Evolutionary conservation across 2,797 vertebrate species (phyloP), one percentile per base, ranked within the genome.

Genomic region (Myiotriccus ornatus): DNA sequence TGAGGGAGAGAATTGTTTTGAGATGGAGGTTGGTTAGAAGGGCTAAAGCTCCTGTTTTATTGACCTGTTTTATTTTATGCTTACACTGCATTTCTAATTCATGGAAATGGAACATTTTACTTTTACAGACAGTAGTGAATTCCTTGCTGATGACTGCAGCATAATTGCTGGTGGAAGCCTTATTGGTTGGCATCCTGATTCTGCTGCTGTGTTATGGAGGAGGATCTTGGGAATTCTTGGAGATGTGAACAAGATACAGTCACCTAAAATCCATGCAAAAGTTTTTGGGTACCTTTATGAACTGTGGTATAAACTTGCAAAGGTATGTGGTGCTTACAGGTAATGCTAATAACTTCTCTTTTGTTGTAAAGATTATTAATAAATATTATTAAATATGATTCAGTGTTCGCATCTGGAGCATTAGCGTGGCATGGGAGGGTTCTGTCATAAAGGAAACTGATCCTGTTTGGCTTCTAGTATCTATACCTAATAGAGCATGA

Each of bases 151-250:
- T 37, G 99, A 99, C 95, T 98, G 99, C 96, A 99, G 99, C 96
- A 99, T 99, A 93, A 99, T 99, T 83, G 99, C 99, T 52, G 99
- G 99, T 57, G 99, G 99, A 74, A 99, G 98, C 90, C 98, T 99
- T 67, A 98, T 98, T 2, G 99, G 99, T 46, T 99, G 99, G 99
- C 99, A 99, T 87, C 98, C 99, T 5, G 99, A 99, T 96, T 99
- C 99, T 9, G 99, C 99, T 19, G 98, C 99, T 20, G 99, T 99
- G 44, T 93, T 99, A 9, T 99, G 99, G 99, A 98, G 99, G 95
- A 99, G 99, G 95, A 98, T 99, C 95, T 95, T 99, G 97, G 99
- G 99, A 56, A 99, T 99, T 96, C 98, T 99, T 20, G 99, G 99
- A 81, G 99, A 99, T 79, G 98, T 99, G 92, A 99, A 99, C 97